Evolutionary conservation across 2,797 vertebrate species (phyloP).

Genomic region (Manis crassicaudata): DNA sequence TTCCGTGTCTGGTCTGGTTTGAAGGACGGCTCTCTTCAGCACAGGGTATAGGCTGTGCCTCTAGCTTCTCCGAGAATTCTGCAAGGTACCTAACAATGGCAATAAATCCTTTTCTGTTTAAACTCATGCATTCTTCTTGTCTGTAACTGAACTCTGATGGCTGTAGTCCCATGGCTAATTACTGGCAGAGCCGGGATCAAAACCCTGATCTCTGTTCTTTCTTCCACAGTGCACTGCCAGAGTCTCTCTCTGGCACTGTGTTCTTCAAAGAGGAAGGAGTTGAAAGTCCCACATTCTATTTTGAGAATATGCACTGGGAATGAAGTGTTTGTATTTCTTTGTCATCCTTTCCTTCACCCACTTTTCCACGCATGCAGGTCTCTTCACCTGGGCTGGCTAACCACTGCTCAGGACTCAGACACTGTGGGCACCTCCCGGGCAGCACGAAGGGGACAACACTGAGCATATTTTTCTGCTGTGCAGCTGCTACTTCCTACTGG

Average conservation of each 20-base stretch:
- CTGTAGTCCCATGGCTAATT: slow-evolving; percentile 42
- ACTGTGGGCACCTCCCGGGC: neutral
- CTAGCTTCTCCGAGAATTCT: neutral
- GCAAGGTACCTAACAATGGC: neutral
- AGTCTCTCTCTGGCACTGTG: neutral
- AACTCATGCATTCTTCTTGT: neutral
- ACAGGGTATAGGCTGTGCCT: neutral
- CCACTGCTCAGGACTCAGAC: neutral
- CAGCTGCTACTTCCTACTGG: neutral
- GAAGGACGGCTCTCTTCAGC: neutral
- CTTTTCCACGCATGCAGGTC: too few relatives aligned
- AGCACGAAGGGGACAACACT: neutral
- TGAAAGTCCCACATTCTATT: slow-evolving; percentile 52
- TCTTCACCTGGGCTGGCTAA: neutral
- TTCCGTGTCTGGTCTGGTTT: neutral
- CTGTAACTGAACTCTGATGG: neutral
- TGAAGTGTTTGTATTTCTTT: neutral
- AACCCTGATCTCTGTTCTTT: neutral
- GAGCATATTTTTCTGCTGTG: neutral
- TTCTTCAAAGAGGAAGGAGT: slow-evolving; percentile 60
- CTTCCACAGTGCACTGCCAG: neutral
- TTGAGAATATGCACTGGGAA: neutral
- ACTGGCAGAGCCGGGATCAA: slow-evolving; percentile 30
- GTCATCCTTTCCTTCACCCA: neutral
- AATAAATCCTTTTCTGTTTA: neutral